A percentile compares a stretch with the other conserved stretches of the same genome.
These are phyloP conservation scores for Tenthredo distinguenda DNA, from an alignment of 2,888 invertebrate species.

Conservation along the genomic window DNA sequence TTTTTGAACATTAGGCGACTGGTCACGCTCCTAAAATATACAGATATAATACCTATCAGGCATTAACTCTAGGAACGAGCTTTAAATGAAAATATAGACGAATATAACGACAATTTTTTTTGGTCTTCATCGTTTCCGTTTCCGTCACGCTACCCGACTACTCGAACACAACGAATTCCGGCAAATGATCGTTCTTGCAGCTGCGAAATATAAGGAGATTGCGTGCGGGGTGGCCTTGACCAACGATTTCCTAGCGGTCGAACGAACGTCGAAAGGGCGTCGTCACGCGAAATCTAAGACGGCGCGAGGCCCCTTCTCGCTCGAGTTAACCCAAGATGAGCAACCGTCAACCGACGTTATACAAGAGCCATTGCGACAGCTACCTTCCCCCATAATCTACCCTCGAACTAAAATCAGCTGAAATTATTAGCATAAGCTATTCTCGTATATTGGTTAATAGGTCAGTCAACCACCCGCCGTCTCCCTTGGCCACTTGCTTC, in stretches of 20 bases:
- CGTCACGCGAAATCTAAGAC: conserved; percentile 61
- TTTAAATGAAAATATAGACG: not conserved
- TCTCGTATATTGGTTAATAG: conserved; percentile 61
- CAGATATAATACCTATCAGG: not conserved
- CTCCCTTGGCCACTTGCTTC: conserved; percentile 47
- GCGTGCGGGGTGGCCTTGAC: conserved; percentile 63
- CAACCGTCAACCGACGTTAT: conserved; percentile 51
- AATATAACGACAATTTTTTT: conserved; percentile 11
- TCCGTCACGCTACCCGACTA: conserved; percentile 27
- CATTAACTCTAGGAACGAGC: not conserved
- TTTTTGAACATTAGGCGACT: not conserved
- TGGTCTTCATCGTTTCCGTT: conserved; percentile 21
- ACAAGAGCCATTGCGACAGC: not conserved
- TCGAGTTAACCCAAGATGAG: conserved; percentile 39
- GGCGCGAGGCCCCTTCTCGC: conserved; percentile 12
- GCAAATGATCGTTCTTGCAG: conserved; percentile 35
- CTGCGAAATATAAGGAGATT: conserved; percentile 56
- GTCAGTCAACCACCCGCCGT: conserved; percentile 53
- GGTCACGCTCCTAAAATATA: not conserved
- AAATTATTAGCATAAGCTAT: conserved; percentile 56
- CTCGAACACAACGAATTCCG: conserved; percentile 15
- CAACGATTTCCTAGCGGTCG: conserved; percentile 34
- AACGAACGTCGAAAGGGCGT: conserved; percentile 53
- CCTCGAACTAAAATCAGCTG: conserved; percentile 39
- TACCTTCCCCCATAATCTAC: conserved; percentile 7